Percentiles rank a stretch among this genome's conserved stretches.
Conservation (phyloP, 2,113 vertebrate species). For the Antechinus stuartii region DNA sequence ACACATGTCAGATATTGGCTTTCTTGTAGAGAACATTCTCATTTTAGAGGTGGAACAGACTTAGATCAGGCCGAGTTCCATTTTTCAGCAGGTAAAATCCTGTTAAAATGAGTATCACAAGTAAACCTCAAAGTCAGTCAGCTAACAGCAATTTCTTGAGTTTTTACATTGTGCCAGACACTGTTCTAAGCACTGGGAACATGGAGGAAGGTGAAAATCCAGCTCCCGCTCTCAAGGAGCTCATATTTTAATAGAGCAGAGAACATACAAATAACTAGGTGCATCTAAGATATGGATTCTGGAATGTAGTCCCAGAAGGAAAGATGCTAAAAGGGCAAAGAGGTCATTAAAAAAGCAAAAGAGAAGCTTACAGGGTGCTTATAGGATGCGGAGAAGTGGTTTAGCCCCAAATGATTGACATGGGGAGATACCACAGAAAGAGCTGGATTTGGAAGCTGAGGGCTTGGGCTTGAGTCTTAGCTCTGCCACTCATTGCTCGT, state of each 20-base stretch:
- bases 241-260: not conserved
- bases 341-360: not conserved
- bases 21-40: not conserved
- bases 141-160: not conserved
- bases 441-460: not conserved
- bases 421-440: not conserved
- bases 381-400: not conserved
- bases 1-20: not conserved
- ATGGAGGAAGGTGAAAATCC: not conserved
- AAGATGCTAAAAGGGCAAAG: not conserved
- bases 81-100: not conserved
- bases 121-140: not conserved
- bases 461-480: not conserved
- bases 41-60: not conserved
- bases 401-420: not conserved
- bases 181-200: not conserved
- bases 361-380: not conserved
- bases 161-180: not conserved
- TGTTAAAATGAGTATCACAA: not conserved
- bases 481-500: not conserved
- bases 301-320: not conserved
- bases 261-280: not conserved
- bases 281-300: not conserved
- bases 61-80: not conserved
- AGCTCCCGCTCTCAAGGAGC: not conserved